Conservation (phyloP, 2,113 vertebrate genomes). For the Sinosuthora webbiana region DNA sequence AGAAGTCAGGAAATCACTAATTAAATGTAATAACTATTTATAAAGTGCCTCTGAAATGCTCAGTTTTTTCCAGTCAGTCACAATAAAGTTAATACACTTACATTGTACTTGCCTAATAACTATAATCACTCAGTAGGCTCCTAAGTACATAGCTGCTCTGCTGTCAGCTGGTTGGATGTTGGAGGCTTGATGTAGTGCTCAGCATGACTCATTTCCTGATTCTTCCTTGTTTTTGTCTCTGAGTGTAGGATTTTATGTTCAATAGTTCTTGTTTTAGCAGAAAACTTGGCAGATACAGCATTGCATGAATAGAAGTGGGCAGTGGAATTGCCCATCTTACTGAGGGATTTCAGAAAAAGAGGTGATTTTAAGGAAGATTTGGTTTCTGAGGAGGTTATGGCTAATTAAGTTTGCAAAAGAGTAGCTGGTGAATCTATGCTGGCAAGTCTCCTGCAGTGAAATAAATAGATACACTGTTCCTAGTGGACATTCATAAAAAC, state of each 20-base stretch:
- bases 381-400: neutral
- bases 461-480: neutral
- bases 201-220: slow-evolving; percentile 42
- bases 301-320: neutral
- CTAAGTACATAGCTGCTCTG: neutral
- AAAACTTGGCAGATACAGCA: neutral
- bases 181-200: neutral
- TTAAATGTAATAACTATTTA: slow-evolving; percentile 24
- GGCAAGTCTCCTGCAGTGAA: neutral
- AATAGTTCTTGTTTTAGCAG: neutral
- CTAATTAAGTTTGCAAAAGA: neutral
- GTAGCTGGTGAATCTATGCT: neutral
- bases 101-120: neutral
- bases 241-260: neutral
- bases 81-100: neutral
- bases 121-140: slow-evolving; percentile 5
- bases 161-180: neutral
- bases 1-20: slow-evolving; percentile 6
- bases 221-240: slow-evolving; percentile 4
- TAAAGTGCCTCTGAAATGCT: slow-evolving; percentile 8
- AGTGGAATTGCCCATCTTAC: neutral
- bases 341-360: neutral
- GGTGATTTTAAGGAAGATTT: neutral
- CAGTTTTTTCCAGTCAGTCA: slow-evolving; percentile 6
- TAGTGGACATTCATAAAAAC: neutral